Evolutionary conservation across 2,113 vertebrate genomes (phyloP).

Genomic region (Triplophysa dalaica): DNA sequence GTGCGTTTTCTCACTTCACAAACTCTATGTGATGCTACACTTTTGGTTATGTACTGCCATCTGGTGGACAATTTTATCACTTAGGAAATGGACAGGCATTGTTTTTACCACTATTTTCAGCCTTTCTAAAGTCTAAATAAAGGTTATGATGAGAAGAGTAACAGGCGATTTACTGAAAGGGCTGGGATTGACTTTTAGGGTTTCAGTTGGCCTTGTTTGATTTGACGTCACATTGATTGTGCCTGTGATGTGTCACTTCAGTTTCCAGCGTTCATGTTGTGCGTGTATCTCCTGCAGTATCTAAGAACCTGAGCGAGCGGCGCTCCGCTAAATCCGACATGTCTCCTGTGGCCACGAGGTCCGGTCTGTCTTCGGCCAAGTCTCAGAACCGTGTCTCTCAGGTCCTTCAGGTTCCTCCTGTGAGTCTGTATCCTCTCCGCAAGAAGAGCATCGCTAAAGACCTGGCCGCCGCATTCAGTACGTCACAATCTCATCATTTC

Average conservation of each 20-base stretch:
- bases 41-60: background rate
- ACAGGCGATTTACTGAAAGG: too few relatives aligned
- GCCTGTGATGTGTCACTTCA: background rate
- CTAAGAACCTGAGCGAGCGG: constrained; percentile 90
- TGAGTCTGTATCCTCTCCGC: constrained; percentile 87
- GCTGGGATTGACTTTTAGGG: too few relatives aligned
- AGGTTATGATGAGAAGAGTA: too few relatives aligned
- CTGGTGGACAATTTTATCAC: background rate
- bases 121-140: too few relatives aligned
- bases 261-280: background rate
- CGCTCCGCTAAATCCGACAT: constrained; percentile 85
- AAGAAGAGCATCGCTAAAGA: constrained; percentile 90
- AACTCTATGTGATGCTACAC: background rate
- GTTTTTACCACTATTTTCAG: too few relatives aligned
- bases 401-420: constrained; percentile 88
- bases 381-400: constrained; percentile 90
- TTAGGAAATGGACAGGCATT: background rate
- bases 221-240: too few relatives aligned
- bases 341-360: constrained; percentile 88
- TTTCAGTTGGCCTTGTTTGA: too few relatives aligned
- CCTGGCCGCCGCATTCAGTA: constrained; percentile 73
- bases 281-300: constrained; percentile 72
- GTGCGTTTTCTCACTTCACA: constrained; percentile 70
- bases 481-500: constrained; percentile 59
- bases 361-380: constrained; percentile 77